A percentile compares a stretch with the other conserved stretches of the same genome.
Evolutionary conservation across 2,888 invertebrate genomes (phyloP).

Genomic region (Tenthredo livida): DNA sequence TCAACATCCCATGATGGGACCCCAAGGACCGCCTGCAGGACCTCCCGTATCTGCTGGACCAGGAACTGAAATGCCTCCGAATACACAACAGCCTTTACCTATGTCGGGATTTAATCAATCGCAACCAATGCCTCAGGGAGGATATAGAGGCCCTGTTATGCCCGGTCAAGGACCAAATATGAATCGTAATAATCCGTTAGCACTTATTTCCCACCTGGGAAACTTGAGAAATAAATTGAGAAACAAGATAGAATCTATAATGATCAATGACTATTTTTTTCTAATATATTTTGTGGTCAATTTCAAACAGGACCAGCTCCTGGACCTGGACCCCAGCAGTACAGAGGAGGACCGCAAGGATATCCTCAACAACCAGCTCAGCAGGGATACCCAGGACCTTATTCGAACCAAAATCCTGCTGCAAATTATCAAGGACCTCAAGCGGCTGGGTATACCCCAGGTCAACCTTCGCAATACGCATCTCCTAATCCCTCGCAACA

Average conservation of each 20-base stretch:
- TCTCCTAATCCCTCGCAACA: slow-evolving; percentile 83
- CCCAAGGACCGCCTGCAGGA: slow-evolving; percentile 75
- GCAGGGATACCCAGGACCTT: slow-evolving; percentile 81
- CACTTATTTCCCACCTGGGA: background rate
- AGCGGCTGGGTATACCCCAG: slow-evolving; percentile 76
- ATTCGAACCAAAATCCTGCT: slow-evolving; percentile 80
- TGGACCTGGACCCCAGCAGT: slow-evolving; percentile 81
- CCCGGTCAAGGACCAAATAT: slow-evolving; percentile 80
- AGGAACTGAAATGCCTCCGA: slow-evolving; percentile 75
- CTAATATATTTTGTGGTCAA: slow-evolving; percentile 14
- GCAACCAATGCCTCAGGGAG: slow-evolving; percentile 75
- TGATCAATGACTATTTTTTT: background rate
- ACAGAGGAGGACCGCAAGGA: slow-evolving; percentile 80
- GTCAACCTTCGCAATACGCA: slow-evolving; percentile 82
- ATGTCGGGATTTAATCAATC: slow-evolving; percentile 75
- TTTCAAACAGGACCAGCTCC: slow-evolving; percentile 78
- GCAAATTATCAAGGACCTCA: slow-evolving; percentile 84
- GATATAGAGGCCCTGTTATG: slow-evolving; percentile 81
- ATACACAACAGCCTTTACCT: slow-evolving; percentile 74
- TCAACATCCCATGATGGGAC: slow-evolving; percentile 77
- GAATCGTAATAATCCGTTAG: slow-evolving; percentile 68
- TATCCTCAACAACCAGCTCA: slow-evolving; percentile 85
- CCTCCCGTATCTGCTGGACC: slow-evolving; percentile 74
- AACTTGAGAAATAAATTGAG: background rate
- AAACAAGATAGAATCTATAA: background rate